Evolutionary conservation across 2,888 invertebrate genomes (phyloP), one percentile per base, ranked within the genome.

Genomic region (Hydrotaea diabolus): DNA sequence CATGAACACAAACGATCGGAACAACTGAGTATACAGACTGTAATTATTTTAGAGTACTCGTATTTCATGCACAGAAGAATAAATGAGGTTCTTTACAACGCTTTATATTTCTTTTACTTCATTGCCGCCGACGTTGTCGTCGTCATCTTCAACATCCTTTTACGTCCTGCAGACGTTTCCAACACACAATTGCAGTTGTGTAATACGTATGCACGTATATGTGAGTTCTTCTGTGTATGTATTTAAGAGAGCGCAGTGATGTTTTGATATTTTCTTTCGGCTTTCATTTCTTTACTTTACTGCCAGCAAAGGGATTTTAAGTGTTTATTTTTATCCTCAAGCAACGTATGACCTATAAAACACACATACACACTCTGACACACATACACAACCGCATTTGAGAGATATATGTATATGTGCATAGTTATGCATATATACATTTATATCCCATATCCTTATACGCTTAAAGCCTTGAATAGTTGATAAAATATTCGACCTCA

Each of bases 241-340:
- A 31, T 62, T n/a, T n/a, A n/a, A n/a, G 62, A 39, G 19, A 21
- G 36, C 36, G 31, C 13, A 19, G 21, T 1, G 66, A 66, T 43
- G 66, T 39, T 66, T 39, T 62, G 62, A 36, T 31, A 66, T 66
- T 31, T 36, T 31, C 19, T 43, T 19, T 9, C 2, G 31, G 1
- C 8, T 1, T 31, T 17, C 17, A 23, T 39, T 66, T 57, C 57
- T n/a, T 49, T 73, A 74, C 77, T 62, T 8, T 74, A 69, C 36
- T 72, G 74, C 31, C 39, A 77, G 77, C 39, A 62, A 74, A 55
- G 74, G 59, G 77, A 66, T 83, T 83, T 78, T 83, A 55, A 80
- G 77, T 84, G 75, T 84, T 84, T 80, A 77, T 71, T 78, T 69
- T 77, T 66, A 84, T 80, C 77, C 80, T 84, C 64, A 81, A 81